Percentiles rank a stretch among this genome's conserved stretches.
Conservation (phyloP, 2,797 vertebrate species). For the Enteromius anoplus region DNA sequence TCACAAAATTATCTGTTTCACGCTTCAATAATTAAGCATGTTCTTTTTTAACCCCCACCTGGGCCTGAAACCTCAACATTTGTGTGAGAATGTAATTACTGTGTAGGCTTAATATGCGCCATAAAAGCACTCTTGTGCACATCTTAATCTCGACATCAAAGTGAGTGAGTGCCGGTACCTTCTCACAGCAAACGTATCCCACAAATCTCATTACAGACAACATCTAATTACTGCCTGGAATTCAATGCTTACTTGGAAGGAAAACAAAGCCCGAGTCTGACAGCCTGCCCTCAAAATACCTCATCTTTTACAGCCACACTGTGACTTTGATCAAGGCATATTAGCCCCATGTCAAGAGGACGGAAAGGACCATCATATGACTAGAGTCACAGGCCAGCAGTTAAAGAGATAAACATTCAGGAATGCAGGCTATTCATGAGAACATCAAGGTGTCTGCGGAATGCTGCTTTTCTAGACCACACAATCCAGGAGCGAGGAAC, state of each 20-base stretch:
- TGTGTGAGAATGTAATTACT: constrained; percentile 76
- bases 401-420: constrained; percentile 43
- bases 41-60: constrained; percentile 71
- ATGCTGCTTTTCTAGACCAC: constrained; percentile 23
- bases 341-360: constrained; percentile 49
- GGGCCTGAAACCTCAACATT: constrained; percentile 72
- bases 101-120: constrained; percentile 72
- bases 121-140: constrained; percentile 70
- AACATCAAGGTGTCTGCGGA: constrained; percentile 34
- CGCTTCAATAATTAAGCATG: constrained; percentile 71
- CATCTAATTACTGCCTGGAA: constrained; percentile 70
- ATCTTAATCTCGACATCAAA: constrained; percentile 77
- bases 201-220: constrained; percentile 70
- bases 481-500: constrained; percentile 8
- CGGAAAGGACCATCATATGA: constrained; percentile 46
- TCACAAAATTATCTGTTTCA: constrained; percentile 40
- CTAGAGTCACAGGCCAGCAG: constrained; percentile 32
- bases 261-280: constrained; percentile 64
- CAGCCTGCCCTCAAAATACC: constrained; percentile 35
- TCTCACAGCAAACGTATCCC: constrained; percentile 69
- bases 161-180: constrained; percentile 61
- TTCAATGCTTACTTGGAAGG: constrained; percentile 67
- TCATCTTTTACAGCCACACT: constrained; percentile 21
- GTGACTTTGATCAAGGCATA: constrained; percentile 54
- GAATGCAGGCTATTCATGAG: constrained; percentile 41